Evolutionary conservation across 2,797 vertebrate genomes (phyloP), one percentile per base, ranked within the genome.

Genomic region (Peromyscus attwateri): DNA sequence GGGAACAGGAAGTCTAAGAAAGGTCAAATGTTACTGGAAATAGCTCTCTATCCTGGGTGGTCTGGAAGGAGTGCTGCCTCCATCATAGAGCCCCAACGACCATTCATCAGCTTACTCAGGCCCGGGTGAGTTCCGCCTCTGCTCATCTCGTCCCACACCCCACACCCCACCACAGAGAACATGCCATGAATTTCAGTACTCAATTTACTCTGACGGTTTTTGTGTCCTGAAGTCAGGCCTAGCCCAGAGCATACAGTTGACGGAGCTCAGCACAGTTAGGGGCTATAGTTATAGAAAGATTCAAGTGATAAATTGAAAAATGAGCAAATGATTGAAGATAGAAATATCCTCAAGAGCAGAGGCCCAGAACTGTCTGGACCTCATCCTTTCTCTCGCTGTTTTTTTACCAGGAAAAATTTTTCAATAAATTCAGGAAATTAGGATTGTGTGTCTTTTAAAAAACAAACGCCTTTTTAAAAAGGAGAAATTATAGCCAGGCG

Each of bases 271-370:
- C 29, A 17, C 66, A 31, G n/a, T 95, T 40, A 81, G 21, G 37
- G 5, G 19, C 16, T 75, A 2, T 76, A 37, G 60, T 83, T 91
- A 55, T n/a, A 91, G 8, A 83, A 34, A 93, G 40, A 89, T 57
- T 93, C 40, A 80, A 90, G 12, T 25, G 31, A 43, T 7, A 87
- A 77, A 46, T n/a, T 96, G 27, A 92, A 96, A 95, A 70, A 91
- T n/a, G 55, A 71, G 46, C 23, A 80, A 62, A 12, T 37, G 17
- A 52, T 89, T 87, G 60, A 66, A 93, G 85, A 57, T 62, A 40
- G 25, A 87, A 4, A 3, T 60, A 73, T 27, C 55, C 7, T 77
- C 60, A 73, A 92, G 25, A 2, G 23, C 3, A 37, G 25, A 8
- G 10, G 55, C 34, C 46, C 49, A 70, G 60, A 55, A 55, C 17